Evolutionary conservation across 92 coral and sea anemone species (phyloP), one percentile per base, ranked within the genome.

Genomic region (Blastomussa wellsi): DNA sequence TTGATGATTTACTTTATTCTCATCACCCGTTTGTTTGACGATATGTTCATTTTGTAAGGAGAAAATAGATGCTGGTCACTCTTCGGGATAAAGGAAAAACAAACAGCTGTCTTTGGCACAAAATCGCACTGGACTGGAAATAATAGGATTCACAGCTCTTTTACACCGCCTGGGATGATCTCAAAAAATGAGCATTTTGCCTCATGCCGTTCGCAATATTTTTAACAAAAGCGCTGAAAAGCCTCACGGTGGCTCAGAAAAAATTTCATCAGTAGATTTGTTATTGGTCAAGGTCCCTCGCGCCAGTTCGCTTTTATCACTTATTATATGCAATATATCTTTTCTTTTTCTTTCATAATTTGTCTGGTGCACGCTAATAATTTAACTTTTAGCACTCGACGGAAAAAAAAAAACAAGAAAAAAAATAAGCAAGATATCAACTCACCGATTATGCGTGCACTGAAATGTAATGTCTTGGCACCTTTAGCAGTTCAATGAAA

Each of bases 171-270:
- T 24, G 22, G 17, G 42, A 53, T 52, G 74, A 33, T 26, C 37
- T 79, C 74, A n/a, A 64, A 62, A 79, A 79, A 44, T 62, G 83
- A 53, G 64, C 83, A 79, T 64, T 79, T 60, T 79, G 55, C 73
- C 28, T 75, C 81, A 22, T 77, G 29, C 29, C 10, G 22, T 42
- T 79, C 83, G 74, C 17, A 71, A 74, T 79, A 60, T 38, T 79
- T n/a, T 55, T 55, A 41, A 62, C 28, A 64, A 79, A 79, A 64
- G 4, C 20, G 14, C 44, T 3, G 49, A 44, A 42, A 35, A 26
- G 68, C 28, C 68, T 26, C 32, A 22, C 16, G 16, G 16, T 28
- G 31, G 31, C 20, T 7, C 4, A 17, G 42, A 16, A 17, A 53
- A 55, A 33, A 77, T 15, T n/a, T 28, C 65, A 51, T 3, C 15